Percentiles rank a stretch among this genome's conserved stretches.
These are phyloP conservation scores for Lateolabrax maculatus DNA, from an alignment of 2,797 vertebrate genomes.

Conservation along the genomic window DNA sequence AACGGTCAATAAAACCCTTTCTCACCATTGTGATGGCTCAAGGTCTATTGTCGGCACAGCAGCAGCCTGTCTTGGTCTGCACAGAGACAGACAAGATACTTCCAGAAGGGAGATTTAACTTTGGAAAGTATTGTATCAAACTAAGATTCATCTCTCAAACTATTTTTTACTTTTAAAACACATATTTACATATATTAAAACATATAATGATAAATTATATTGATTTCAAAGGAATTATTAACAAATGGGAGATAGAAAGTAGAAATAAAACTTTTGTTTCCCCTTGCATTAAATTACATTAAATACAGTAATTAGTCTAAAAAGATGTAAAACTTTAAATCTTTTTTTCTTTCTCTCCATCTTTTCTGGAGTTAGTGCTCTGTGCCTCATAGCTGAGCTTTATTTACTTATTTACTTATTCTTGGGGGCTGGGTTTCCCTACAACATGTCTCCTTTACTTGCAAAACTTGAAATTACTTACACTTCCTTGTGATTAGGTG, in stretches of 20 bases:
- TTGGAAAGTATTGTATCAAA: neutral
- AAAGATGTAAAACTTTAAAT: neutral
- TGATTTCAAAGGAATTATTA: neutral
- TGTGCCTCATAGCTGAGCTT: neutral
- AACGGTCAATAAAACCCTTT: conserved; percentile 25
- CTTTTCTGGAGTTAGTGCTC: neutral
- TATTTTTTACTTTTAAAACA: no score
- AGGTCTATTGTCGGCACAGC: conserved; percentile 10
- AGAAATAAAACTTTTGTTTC: neutral
- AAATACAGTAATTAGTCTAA: neutral
- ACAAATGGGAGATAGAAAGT: neutral
- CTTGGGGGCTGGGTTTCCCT: neutral
- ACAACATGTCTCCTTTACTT: neutral
- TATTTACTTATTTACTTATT: neutral
- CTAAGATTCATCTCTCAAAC: neutral
- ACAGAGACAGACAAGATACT: neutral
- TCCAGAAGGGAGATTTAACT: neutral
- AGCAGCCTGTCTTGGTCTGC: neutral
- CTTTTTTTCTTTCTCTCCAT: neutral
- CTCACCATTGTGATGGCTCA: conserved; percentile 8
- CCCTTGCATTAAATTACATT: no score
- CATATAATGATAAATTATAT: neutral
- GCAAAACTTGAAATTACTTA: neutral
- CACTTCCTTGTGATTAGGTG: neutral
- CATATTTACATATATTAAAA: neutral